Conservation (phyloP, 2,113 vertebrate species). For the Trematomus loennbergii region DNA sequence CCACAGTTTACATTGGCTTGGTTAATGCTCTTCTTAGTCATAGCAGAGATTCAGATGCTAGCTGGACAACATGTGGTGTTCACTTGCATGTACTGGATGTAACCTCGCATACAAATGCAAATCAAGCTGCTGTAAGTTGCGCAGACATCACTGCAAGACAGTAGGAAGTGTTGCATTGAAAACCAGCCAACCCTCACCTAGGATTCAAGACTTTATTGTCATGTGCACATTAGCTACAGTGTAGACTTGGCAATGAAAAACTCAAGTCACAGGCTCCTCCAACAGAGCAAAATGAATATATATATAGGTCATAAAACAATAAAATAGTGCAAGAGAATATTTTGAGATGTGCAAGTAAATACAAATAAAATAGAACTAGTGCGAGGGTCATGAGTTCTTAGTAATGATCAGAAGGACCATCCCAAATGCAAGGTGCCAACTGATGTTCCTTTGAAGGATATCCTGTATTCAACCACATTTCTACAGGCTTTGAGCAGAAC, state of each 20-base stretch:
- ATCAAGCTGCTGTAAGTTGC: too few relatives aligned
- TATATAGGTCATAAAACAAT: too few relatives aligned
- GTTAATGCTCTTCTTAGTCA: conserved; percentile 1
- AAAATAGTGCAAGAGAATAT: too few relatives aligned
- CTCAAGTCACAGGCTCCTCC: too few relatives aligned
- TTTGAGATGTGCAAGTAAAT: too few relatives aligned
- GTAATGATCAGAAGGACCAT: not conserved
- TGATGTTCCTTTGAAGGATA: not conserved
- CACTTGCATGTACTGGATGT: not conserved
- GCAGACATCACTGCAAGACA: not conserved
- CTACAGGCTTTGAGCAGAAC: not conserved
- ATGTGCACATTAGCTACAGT: too few relatives aligned
- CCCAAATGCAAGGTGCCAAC: not conserved
- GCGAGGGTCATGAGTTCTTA: not conserved
- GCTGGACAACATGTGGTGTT: too few relatives aligned
- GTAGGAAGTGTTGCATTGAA: too few relatives aligned
- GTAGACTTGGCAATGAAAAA: too few relatives aligned
- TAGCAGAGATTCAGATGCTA: not conserved
- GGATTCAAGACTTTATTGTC: too few relatives aligned
- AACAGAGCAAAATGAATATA: too few relatives aligned
- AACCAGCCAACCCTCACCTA: not conserved
- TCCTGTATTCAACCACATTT: not conserved
- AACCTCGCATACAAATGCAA: not conserved
- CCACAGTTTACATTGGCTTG: not conserved
- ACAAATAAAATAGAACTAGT: too few relatives aligned